These are phyloP conservation scores for Sycophila texana DNA, from an alignment of 2,888 invertebrate species.

Conservation along the genomic window DNA sequence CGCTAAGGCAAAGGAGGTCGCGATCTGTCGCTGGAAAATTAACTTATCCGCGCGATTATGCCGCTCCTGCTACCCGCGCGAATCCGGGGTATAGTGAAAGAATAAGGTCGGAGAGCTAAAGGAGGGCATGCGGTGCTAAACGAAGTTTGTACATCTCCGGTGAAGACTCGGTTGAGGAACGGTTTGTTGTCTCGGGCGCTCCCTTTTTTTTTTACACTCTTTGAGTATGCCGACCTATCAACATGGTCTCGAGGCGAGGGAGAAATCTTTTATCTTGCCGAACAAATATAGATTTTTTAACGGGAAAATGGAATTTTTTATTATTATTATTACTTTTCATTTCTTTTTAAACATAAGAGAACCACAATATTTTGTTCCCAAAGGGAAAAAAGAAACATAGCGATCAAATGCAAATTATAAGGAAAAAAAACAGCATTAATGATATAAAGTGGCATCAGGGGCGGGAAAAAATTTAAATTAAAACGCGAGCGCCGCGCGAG, in stretches of 20 bases:
- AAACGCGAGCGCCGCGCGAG: not conserved
- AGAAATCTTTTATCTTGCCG: not conserved
- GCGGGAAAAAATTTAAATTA: constrained; percentile 9
- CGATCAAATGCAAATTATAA: too few species aligned
- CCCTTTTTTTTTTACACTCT: not conserved
- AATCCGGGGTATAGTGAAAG: not conserved
- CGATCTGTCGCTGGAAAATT: not conserved
- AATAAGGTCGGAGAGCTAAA: not conserved
- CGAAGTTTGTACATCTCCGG: not conserved
- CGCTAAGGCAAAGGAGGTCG: not conserved
- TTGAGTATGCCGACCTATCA: not conserved
- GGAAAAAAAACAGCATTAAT: too few species aligned
- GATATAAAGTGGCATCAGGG: too few species aligned
- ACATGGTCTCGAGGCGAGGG: not conserved
- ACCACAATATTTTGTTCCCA: not conserved
- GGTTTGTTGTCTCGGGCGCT: too few species aligned
- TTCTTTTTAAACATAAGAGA: not conserved
- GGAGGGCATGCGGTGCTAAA: not conserved
- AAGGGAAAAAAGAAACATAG: too few species aligned
- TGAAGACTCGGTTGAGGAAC: not conserved
- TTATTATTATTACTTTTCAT: too few species aligned
- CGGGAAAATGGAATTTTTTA: too few species aligned
- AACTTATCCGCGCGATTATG: constrained; percentile 4
- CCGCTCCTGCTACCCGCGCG: not conserved
- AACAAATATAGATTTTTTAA: too few species aligned